Evolutionary conservation across 2,113 vertebrate species (phyloP).

Genomic region (Hippolais icterina): DNA sequence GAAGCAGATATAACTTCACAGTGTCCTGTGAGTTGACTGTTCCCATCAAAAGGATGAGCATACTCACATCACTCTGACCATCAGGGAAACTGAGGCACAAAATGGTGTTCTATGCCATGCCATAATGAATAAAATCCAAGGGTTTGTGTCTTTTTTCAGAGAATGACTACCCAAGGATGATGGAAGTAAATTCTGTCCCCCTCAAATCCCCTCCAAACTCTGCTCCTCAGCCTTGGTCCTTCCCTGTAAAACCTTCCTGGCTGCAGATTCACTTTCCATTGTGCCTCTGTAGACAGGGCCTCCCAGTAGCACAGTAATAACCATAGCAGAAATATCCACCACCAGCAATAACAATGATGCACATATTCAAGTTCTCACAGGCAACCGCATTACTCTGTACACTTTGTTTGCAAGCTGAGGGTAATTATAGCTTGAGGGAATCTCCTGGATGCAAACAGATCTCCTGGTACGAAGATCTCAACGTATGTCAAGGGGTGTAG

Average conservation of each 20-base stretch:
- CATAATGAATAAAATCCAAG: background rate
- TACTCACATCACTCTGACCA: background rate
- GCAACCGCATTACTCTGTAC: background rate
- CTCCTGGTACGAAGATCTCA: background rate
- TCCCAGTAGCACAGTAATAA: background rate
- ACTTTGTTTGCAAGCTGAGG: conserved; percentile 13
- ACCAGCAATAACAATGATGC: background rate
- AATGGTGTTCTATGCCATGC: background rate
- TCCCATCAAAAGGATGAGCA: background rate
- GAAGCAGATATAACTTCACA: background rate
- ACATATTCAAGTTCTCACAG: background rate
- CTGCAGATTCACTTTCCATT: background rate
- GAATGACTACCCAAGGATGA: background rate
- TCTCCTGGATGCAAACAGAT: background rate
- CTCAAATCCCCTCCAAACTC: accelerated
- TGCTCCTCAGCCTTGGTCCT: background rate
- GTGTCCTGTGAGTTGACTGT: accelerated
- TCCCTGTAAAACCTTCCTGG: background rate
- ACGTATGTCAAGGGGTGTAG: background rate
- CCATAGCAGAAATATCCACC: background rate
- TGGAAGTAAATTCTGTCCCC: background rate
- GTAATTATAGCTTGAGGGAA: conserved; percentile 2
- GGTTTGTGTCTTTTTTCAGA: background rate
- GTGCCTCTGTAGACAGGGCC: background rate
- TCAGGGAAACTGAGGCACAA: background rate